Conservation (phyloP, 2,888 invertebrate genomes). For the Drepana falcataria region DNA sequence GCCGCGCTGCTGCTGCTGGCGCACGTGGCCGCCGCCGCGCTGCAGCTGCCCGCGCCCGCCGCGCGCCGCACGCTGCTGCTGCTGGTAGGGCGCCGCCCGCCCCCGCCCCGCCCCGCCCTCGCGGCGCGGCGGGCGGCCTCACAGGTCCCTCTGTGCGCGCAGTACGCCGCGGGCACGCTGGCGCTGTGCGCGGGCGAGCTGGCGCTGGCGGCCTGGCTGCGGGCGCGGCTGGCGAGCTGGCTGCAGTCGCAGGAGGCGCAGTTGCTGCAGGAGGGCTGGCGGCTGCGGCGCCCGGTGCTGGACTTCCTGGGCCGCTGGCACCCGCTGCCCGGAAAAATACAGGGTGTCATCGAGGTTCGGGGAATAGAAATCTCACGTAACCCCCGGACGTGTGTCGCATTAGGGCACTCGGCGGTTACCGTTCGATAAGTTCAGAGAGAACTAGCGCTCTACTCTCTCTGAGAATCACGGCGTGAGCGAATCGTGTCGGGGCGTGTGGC, state of each 20-base stretch:
- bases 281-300: conserved; percentile 32
- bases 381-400: background rate
- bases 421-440: no score
- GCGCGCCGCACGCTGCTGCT: conserved; percentile 18
- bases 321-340: conserved; percentile 33
- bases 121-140: no score
- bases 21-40: conserved; percentile 35
- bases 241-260: conserved; percentile 21
- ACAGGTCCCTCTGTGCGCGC: no score
- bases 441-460: no score
- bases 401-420: no score
- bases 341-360: conserved; percentile 30
- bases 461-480: no score
- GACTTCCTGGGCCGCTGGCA: conserved; percentile 33
- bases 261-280: conserved; percentile 23
- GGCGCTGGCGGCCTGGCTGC: conserved; percentile 30
- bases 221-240: conserved; percentile 28
- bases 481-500: background rate
- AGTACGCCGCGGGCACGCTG: conserved; percentile 30
- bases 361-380: background rate
- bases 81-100: conserved; percentile 13
- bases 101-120: no score
- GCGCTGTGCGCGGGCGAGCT: conserved; percentile 23
- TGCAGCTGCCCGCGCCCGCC: conserved; percentile 11
- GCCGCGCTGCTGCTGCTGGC: conserved; percentile 33